Conservation (phyloP, 2,797 vertebrate species). For the Paratrypauchen microcephalus region DNA sequence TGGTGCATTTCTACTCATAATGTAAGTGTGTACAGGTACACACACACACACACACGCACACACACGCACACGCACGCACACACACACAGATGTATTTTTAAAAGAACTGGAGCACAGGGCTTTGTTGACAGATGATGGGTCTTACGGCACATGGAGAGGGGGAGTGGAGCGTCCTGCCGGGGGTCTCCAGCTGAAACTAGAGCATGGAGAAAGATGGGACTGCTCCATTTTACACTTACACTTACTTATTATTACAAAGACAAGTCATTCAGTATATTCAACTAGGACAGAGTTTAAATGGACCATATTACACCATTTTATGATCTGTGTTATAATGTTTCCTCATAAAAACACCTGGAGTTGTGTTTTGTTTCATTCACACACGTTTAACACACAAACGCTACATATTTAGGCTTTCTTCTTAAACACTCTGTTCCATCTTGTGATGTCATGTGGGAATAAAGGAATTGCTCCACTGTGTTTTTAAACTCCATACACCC, state of each 20-base stretch:
- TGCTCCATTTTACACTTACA: not conserved
- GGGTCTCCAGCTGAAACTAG: constrained; percentile 51
- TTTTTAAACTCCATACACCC: too few relatives aligned
- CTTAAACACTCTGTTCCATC: too few relatives aligned
- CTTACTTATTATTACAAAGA: not conserved
- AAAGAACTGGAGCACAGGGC: constrained; percentile 53
- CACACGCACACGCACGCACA: not conserved
- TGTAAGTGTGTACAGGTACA: too few relatives aligned
- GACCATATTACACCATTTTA: not conserved
- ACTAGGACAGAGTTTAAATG: not conserved
- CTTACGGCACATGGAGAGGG: constrained; percentile 63
- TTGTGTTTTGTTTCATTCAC: too few relatives aligned
- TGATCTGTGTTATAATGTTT: too few relatives aligned
- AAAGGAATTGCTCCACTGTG: too few relatives aligned
- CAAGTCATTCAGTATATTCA: not conserved
- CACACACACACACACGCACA: too few relatives aligned
- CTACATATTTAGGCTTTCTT: too few relatives aligned
- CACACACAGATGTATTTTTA: constrained; percentile 73
- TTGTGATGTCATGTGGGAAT: too few relatives aligned
- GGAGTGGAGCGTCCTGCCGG: constrained; percentile 27
- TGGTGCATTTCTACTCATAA: too few relatives aligned
- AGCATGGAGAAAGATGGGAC: constrained; percentile 17
- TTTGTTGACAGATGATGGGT: constrained; percentile 73
- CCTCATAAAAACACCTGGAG: too few relatives aligned
- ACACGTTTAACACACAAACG: too few relatives aligned